Evolutionary conservation across 2,888 invertebrate species (phyloP).

Genomic region (Lasioglossum vierecki): DNA sequence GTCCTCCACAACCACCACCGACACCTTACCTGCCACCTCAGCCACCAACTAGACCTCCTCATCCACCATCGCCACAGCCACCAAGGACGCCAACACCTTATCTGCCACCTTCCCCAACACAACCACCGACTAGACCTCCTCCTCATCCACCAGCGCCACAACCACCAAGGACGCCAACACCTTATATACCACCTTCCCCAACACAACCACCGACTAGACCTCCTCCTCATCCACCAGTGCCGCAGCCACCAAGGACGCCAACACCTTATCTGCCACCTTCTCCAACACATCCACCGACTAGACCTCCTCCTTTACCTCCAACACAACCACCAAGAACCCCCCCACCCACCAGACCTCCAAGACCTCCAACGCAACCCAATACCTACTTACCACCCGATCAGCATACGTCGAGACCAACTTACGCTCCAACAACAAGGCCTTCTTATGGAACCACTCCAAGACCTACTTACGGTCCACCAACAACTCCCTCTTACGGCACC

Average conservation of each 20-base stretch:
- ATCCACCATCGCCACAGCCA: no score
- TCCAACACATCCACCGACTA: conserved; percentile 42
- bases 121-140: conserved; percentile 27
- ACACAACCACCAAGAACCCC: conserved; percentile 75
- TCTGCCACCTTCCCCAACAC: conserved; percentile 69
- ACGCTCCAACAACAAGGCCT: neutral
- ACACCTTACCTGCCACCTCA: conserved; percentile 66
- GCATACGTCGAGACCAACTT: neutral
- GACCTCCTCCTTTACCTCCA: conserved; percentile 76
- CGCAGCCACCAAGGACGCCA: conserved; percentile 31
- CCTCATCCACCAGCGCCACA: conserved; percentile 80
- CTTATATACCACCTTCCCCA: conserved; percentile 47
- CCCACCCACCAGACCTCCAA: conserved; percentile 20
- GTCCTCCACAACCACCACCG: neutral
- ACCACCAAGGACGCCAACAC: conserved; percentile 39
- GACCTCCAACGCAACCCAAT: conserved; percentile 22
- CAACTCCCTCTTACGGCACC: neutral
- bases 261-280: conserved; percentile 42
- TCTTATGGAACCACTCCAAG: neutral
- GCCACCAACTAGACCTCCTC: conserved; percentile 18
- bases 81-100: no score
- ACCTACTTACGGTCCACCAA: neutral
- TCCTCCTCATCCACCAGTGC: conserved; percentile 24
- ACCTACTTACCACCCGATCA: conserved; percentile 34
- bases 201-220: conserved; percentile 20